Conservation (phyloP, 2,113 vertebrate species). For the Chloebia gouldiae region DNA sequence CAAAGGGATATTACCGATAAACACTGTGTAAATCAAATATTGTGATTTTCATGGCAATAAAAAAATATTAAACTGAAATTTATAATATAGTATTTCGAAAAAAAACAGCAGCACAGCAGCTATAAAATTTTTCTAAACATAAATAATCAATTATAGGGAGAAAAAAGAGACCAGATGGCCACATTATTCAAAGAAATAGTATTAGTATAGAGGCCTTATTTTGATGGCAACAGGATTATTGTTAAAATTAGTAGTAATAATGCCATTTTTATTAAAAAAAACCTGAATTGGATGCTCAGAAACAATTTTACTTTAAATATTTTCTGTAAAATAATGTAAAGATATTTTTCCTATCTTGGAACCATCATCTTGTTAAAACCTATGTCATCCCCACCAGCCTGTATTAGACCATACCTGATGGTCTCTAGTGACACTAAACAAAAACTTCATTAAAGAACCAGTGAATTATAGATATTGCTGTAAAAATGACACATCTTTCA, state of each 20-base stretch:
- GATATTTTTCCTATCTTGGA: background rate
- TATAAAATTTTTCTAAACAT: background rate
- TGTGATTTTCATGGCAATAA: background rate
- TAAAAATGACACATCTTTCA: background rate
- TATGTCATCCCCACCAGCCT: background rate
- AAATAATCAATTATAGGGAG: background rate
- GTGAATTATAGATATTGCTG: background rate
- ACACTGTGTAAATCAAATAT: background rate
- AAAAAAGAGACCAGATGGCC: background rate
- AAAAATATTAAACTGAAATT: background rate
- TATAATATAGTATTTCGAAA: background rate
- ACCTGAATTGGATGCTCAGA: background rate
- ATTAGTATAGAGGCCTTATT: background rate
- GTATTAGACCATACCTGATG: background rate
- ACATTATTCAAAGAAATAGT: background rate
- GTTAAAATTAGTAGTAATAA: background rate
- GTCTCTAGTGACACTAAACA: background rate
- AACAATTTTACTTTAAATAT: background rate
- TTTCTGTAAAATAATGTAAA: background rate
- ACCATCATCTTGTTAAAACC: background rate
- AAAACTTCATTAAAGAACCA: background rate
- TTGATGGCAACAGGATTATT: background rate
- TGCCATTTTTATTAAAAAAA: background rate
- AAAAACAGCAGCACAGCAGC: background rate
- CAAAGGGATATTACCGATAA: background rate